Percentiles rank a stretch among this genome's conserved stretches.
Evolutionary conservation across 1,140 invertebrate genomes (phyloP).

Genomic region (Charaxes varanes): DNA sequence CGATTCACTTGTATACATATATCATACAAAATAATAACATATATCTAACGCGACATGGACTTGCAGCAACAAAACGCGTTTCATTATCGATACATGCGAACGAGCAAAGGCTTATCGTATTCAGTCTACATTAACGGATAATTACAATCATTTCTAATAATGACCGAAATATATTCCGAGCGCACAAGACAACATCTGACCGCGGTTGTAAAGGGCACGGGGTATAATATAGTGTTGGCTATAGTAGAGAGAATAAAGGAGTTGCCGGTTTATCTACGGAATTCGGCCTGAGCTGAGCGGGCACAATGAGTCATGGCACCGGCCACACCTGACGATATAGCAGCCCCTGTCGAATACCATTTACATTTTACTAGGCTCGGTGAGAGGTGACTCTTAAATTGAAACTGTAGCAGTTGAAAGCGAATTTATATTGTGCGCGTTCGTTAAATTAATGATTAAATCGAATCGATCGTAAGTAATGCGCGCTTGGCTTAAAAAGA

Average conservation of each 20-base stretch:
- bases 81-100: constrained; percentile 16
- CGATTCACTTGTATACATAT: not conserved
- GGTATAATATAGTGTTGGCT: constrained; percentile 43
- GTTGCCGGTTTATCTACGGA: constrained; percentile 66
- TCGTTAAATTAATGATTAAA: not conserved
- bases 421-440: constrained; percentile 15
- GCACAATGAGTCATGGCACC: constrained; percentile 49
- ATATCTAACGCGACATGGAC: constrained; percentile 7
- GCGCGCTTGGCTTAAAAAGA: no score
- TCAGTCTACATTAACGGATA: constrained; percentile 22
- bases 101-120: constrained; percentile 11
- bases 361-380: constrained; percentile 31
- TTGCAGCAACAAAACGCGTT: constrained; percentile 10
- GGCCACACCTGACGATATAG: constrained; percentile 63
- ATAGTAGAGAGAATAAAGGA: constrained; percentile 62
- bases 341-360: constrained; percentile 51
- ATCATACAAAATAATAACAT: not conserved
- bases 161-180: constrained; percentile 36
- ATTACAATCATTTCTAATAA: constrained; percentile 36
- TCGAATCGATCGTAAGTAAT: not conserved
- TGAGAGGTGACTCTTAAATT: constrained; percentile 24
- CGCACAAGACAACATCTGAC: constrained; percentile 37
- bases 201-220: constrained; percentile 42
- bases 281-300: constrained; percentile 50
- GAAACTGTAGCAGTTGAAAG: constrained; percentile 21